Conservation (phyloP, 2,797 vertebrate species). For the Gymnothorax javanicus region DNA sequence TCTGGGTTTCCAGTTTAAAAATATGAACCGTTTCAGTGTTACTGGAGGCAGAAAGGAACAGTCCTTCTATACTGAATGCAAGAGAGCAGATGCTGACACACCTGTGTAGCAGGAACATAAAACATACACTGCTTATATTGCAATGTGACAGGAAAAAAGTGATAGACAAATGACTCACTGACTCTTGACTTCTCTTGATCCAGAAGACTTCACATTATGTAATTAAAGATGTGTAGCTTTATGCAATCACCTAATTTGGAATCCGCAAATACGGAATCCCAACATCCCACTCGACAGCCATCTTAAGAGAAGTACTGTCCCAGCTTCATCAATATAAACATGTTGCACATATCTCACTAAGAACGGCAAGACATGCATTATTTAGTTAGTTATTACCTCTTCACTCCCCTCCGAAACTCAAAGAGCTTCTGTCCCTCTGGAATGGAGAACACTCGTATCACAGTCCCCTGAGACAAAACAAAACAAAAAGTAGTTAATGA, state of each 20-base stretch:
- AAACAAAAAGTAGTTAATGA: neutral
- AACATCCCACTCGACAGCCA: neutral
- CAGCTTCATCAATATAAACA: neutral
- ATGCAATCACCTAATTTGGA: neutral
- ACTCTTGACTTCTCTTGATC: neutral
- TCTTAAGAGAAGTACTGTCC: neutral
- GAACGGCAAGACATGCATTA: neutral
- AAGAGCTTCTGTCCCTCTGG: slow-evolving; percentile 98
- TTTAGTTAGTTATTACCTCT: slow-evolving; percentile 69
- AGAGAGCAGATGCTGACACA: slow-evolving; percentile 93
- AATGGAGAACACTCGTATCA: slow-evolving; percentile 98
- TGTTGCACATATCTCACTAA: neutral
- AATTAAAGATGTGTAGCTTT: neutral
- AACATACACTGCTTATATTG: neutral
- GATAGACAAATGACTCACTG: neutral
- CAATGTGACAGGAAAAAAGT: neutral
- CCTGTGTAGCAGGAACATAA: slow-evolving; percentile 59
- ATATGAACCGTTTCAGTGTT: slow-evolving; percentile 96
- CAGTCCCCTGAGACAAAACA: slow-evolving; percentile 82
- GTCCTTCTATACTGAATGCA: slow-evolving; percentile 89
- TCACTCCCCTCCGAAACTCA: slow-evolving; percentile 97
- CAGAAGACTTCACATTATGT: neutral
- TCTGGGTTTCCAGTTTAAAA: slow-evolving; percentile 82
- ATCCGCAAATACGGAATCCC: neutral
- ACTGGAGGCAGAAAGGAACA: slow-evolving; percentile 93